Base-by-base conservation (phyloP, 2,113 vertebrate genomes). In the Bujurquina vittata region DNA sequence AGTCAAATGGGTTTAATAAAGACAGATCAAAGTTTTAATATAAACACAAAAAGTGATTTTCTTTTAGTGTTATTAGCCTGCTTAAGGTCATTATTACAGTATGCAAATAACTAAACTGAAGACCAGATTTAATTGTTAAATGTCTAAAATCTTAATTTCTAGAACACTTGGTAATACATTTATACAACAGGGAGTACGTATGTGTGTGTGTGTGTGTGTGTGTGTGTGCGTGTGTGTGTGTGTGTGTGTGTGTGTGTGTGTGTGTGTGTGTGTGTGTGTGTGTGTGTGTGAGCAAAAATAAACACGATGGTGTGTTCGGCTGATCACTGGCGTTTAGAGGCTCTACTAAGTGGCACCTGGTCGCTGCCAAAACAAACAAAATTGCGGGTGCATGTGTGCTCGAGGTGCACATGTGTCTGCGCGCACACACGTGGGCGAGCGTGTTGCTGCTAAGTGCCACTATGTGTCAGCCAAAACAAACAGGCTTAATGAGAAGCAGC, bases 401-500 rank as follows among this genome's bases (percentile, higher is more conserved):
- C 88, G 91, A 26, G 82, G 54, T n/a, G 55, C 22, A 55, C 62
- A 61, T 58, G 77, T 10, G 57, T 49, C 22, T 65, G 49, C n/a
- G 40, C 31, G 46, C 62, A 75, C 77, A 77, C 77, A 75, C 6
- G 63, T 60, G 59, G 73, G 74, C 26, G 56, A 86, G 90, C 49
- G 86, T 85, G 89, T 88, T 89, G 81, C 92, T 91, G 88, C 93
- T 94, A 94, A 95, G 95, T 95, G 93, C 90, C 94, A 92, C 90
- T 80, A 87, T 87, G 88, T 83, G 78, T 43, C 75, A 49, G 95
- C 95, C 95, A 96, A 96, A 93, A 93, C 93, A 95, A 96, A 96
- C 94, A 96, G 75, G 58, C 81, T 87, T 96, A 95, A 96, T 96
- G 95, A 96, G 94, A 94, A 95, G 93, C 94, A 96, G 95, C 93